Evolutionary conservation across 2,797 vertebrate species (phyloP).

Genomic region (Prunella strophiata): DNA sequence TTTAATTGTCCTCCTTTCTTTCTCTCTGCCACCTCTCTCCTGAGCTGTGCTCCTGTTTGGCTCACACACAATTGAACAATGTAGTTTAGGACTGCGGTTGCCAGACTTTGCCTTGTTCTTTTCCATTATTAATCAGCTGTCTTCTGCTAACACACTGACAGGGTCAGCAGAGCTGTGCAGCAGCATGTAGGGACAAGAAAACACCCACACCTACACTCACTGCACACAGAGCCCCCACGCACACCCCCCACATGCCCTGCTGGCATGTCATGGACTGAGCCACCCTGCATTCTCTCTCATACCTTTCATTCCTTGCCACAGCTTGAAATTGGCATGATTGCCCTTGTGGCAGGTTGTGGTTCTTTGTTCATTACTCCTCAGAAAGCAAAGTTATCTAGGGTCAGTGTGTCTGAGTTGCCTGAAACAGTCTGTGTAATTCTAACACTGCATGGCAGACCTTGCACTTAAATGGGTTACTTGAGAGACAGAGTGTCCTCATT

Average conservation of each 20-base stretch:
- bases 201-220: neutral
- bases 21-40: neutral
- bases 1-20: neutral
- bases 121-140: neutral
- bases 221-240: neutral
- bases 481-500: neutral
- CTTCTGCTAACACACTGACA: neutral
- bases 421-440: neutral
- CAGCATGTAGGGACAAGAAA: neutral
- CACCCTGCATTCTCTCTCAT: neutral
- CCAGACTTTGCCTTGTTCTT: neutral
- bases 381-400: neutral
- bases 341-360: neutral
- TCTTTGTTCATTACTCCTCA: neutral
- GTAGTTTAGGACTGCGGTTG: neutral
- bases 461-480: neutral
- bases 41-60: neutral
- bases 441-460: neutral
- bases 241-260: accelerated
- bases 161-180: neutral
- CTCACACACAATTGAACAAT: neutral
- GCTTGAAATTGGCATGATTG: neutral
- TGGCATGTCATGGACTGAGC: accelerated
- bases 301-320: neutral
- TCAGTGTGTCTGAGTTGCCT: neutral